Evolutionary conservation across 2,113 vertebrate species (phyloP).

Genomic region (Ahaetulla prasina): DNA sequence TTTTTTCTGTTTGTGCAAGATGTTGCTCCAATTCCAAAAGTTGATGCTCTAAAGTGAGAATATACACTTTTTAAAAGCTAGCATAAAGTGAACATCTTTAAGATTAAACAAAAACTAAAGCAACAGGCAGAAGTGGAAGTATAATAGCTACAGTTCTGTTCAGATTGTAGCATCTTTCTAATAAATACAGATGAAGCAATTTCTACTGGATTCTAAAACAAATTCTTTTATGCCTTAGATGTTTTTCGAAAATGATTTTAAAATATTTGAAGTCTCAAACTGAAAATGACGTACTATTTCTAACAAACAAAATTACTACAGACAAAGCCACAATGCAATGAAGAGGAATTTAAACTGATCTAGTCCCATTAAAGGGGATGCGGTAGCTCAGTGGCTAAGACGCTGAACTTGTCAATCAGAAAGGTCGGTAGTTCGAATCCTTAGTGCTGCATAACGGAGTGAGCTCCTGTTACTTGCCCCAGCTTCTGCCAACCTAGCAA

Average conservation of each 20-base stretch:
- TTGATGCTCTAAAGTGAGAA: slow-evolving; percentile 75
- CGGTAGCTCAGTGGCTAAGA: too few species aligned
- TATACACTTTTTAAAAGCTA: background rate
- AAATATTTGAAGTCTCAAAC: background rate
- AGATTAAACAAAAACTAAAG: background rate
- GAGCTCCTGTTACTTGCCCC: too few species aligned
- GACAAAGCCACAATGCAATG: background rate
- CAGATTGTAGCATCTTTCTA: background rate
- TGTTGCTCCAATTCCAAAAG: slow-evolving; percentile 84
- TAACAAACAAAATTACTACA: background rate
- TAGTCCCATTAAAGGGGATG: background rate
- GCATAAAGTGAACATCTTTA: background rate
- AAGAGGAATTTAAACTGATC: background rate
- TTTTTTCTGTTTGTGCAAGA: slow-evolving; percentile 84
- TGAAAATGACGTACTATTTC: background rate
- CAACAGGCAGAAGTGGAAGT: background rate
- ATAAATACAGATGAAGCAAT: background rate
- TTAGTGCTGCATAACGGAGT: too few species aligned
- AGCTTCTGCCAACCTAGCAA: too few species aligned
- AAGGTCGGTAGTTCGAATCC: too few species aligned
- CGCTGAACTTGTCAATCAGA: too few species aligned
- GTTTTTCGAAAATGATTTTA: background rate
- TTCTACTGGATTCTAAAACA: background rate
- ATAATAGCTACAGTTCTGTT: background rate
- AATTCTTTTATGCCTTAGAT: background rate